phyloP scores from a whole-genome alignment of 2,113 vertebrate species.

The Mesembrinibis cayennensis region DNA sequence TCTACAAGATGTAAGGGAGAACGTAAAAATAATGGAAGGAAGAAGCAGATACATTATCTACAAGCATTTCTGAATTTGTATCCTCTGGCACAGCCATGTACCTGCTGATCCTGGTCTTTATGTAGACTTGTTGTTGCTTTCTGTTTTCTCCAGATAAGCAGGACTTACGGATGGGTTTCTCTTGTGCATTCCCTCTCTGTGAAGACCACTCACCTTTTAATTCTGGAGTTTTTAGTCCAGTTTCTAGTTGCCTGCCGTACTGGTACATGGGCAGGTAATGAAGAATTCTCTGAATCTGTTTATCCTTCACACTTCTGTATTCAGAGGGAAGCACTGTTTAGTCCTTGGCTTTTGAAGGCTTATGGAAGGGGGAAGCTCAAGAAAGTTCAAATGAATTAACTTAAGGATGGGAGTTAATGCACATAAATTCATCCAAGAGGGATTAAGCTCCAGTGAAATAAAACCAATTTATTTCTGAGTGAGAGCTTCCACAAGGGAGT shows the following conservation, averaged over 20 bases:
- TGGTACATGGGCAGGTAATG: background rate
- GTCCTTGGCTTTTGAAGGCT: background rate
- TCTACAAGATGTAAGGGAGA: background rate
- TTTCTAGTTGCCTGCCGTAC: background rate
- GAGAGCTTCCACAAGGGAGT: background rate
- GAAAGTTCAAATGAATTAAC: slow-evolving; percentile 32
- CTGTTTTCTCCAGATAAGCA: background rate
- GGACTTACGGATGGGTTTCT: background rate
- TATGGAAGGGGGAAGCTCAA: background rate
- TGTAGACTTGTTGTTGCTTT: background rate
- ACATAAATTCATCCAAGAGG: background rate
- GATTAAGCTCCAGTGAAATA: slow-evolving; percentile 31
- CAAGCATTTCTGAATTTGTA: background rate
- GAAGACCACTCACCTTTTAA: background rate
- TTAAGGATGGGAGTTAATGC: background rate
- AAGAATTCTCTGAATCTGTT: background rate
- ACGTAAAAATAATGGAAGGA: background rate
- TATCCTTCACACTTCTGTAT: background rate
- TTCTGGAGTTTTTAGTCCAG: background rate
- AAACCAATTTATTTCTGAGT: slow-evolving; percentile 9
- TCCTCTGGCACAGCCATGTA: background rate
- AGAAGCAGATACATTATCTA: background rate
- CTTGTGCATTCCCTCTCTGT: background rate
- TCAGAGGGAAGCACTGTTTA: background rate
- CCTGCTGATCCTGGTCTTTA: background rate